These are phyloP conservation scores for Drosophila kambysellisi DNA, from an alignment of 2,888 invertebrate genomes.

Conservation along the genomic window DNA sequence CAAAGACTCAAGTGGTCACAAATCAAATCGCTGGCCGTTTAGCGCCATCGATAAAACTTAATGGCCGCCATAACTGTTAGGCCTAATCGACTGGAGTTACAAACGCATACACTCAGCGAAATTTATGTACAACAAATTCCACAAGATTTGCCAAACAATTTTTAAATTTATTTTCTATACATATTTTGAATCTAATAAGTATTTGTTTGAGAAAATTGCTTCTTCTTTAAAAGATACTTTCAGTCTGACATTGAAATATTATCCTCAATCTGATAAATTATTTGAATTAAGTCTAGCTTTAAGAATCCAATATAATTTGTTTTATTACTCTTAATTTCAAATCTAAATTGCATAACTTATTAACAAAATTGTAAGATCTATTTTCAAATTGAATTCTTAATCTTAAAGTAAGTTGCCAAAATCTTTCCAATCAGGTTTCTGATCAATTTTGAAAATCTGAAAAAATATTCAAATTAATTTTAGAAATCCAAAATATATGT, in stretches of 20 bases:
- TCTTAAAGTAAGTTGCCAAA: too few relatives aligned
- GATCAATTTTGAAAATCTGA: background rate
- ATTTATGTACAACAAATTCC: background rate
- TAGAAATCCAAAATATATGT: background rate
- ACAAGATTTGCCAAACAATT: too few relatives aligned
- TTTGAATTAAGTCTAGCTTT: background rate
- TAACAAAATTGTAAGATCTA: too few relatives aligned
- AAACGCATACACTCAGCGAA: slow-evolving; percentile 38
- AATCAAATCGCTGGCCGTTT: slow-evolving; percentile 66
- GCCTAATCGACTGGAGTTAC: slow-evolving; percentile 57
- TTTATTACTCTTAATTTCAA: background rate
- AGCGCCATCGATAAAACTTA: slow-evolving; percentile 83
- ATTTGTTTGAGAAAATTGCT: background rate
- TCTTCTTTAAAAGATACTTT: background rate
- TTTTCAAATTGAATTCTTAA: too few relatives aligned
- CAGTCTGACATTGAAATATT: background rate
- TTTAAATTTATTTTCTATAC: background rate
- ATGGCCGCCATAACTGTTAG: slow-evolving; percentile 83
- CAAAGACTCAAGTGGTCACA: slow-evolving; percentile 72
- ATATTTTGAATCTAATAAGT: background rate
- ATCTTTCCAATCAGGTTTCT: too few relatives aligned
- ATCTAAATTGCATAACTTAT: background rate
- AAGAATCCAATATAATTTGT: background rate
- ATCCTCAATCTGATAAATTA: background rate
- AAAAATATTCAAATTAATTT: rapidly evolving